Evolutionary conservation across 2,888 invertebrate species (phyloP).

Genomic region (Melanostoma scalare): DNA sequence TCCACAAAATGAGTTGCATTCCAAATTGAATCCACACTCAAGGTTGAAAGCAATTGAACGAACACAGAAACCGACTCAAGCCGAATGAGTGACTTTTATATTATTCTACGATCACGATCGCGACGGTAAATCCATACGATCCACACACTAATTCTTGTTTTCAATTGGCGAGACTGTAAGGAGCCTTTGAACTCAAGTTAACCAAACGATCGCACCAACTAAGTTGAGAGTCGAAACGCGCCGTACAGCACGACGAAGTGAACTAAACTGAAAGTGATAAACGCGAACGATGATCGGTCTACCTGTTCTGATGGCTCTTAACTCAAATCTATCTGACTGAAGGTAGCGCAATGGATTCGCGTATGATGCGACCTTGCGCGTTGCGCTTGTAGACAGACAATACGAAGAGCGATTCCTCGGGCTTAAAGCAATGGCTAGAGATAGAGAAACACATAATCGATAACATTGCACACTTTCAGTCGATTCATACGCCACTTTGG

Average conservation of each 20-base stretch:
- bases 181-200: constrained; percentile 66
- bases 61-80: constrained; percentile 57
- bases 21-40: constrained; percentile 28
- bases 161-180: constrained; percentile 56
- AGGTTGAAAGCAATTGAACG: constrained; percentile 45
- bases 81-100: constrained; percentile 48
- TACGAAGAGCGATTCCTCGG: constrained; percentile 49
- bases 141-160: constrained; percentile 55
- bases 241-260: constrained; percentile 68
- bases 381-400: constrained; percentile 2
- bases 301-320: constrained; percentile 47
- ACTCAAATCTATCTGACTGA: constrained; percentile 31
- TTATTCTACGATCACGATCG: constrained; percentile 3
- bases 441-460: constrained; percentile 26
- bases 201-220: constrained; percentile 43
- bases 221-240: constrained; percentile 56
- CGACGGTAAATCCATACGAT: constrained; percentile 47
- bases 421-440: constrained; percentile 21
- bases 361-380: constrained; percentile 64
- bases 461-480: constrained; percentile 43
- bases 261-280: constrained; percentile 73
- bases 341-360: constrained; percentile 45
- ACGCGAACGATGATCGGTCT: constrained; percentile 65
- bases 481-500: constrained; percentile 36
- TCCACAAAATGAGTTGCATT: constrained; percentile 42